A percentile compares a stretch with the other conserved stretches of the same genome.
These are phyloP conservation scores for Slavum lentiscoides DNA, from an alignment of 2,888 invertebrate genomes.

Conservation along the genomic window DNA sequence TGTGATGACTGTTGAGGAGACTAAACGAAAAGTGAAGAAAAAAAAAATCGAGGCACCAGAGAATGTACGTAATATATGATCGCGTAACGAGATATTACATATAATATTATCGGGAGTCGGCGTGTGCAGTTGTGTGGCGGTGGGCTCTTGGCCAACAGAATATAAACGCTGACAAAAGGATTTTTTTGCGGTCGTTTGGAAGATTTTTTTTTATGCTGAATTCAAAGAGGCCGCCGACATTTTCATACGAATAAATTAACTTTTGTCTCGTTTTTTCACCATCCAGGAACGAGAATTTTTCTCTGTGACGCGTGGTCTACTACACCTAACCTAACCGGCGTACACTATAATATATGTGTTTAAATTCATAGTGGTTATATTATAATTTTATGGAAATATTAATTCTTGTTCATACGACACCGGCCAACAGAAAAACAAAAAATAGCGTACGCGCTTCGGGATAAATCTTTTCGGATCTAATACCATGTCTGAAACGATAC, in stretches of 20 bases:
- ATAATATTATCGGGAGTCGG: background rate
- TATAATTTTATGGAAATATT: no score
- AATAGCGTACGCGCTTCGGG: no score
- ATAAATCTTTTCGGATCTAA: no score
- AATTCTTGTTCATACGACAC: no score
- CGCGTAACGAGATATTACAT: conserved; percentile 36
- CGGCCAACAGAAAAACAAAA: no score
- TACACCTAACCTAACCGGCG: no score
- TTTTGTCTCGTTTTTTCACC: conserved; percentile 20
- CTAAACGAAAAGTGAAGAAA: conserved; percentile 14
- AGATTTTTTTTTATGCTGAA: conserved; percentile 30
- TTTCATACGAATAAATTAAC: conserved; percentile 36
- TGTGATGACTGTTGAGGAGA: background rate
- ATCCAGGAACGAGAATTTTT: background rate
- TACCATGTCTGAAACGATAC: no score
- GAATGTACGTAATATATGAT: conserved; percentile 6
- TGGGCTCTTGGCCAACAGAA: conserved; percentile 33
- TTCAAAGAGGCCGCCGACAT: conserved; percentile 26
- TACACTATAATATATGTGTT: no score
- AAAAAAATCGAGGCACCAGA: background rate
- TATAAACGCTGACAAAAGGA: conserved; percentile 44
- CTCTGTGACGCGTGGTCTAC: background rate
- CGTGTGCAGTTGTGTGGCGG: background rate
- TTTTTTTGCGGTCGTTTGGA: conserved; percentile 21
- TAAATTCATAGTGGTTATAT: no score